These are phyloP conservation scores for Anguilla megastoma DNA, from an alignment of 2,797 vertebrate species.

Conservation along the genomic window DNA sequence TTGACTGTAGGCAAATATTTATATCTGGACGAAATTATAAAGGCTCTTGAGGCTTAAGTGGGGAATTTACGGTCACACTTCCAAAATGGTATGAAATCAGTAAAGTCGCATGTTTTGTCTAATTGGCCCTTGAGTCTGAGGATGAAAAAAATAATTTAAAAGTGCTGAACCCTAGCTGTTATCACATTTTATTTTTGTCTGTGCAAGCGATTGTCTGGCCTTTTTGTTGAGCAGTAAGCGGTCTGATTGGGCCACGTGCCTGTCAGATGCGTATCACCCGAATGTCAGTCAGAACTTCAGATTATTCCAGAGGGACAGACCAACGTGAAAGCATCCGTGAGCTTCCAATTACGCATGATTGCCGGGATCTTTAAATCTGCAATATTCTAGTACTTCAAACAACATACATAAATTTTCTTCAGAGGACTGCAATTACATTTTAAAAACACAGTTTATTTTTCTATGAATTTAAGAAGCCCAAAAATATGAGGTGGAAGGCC, in stretches of 20 bases:
- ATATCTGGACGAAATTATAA: constrained; percentile 15
- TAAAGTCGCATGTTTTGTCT: constrained; percentile 6
- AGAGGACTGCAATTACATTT: not conserved
- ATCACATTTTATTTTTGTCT: not conserved
- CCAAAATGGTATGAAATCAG: constrained; percentile 18
- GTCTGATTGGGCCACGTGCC: constrained; percentile 9
- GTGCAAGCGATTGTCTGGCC: not conserved
- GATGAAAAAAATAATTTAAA: constrained; percentile 5
- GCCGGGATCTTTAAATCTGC: too few relatives aligned
- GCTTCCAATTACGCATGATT: too few relatives aligned
- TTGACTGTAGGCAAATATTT: constrained; percentile 11
- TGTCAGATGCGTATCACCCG: not conserved
- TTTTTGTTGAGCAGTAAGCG: not conserved
- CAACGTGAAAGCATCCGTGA: not conserved
- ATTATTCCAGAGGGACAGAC: not conserved
- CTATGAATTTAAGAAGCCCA: not conserved
- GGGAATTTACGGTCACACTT: constrained; percentile 11
- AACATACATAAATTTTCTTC: not conserved
- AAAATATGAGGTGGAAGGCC: not conserved
- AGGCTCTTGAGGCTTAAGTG: constrained; percentile 20
- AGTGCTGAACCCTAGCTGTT: not conserved
- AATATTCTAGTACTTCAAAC: not conserved
- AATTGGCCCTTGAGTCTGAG: constrained; percentile 17
- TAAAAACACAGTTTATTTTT: not conserved
- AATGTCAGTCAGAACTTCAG: not conserved